Evolutionary conservation across 1,140 invertebrate genomes (phyloP).

Genomic region (Brachionus rubens): DNA sequence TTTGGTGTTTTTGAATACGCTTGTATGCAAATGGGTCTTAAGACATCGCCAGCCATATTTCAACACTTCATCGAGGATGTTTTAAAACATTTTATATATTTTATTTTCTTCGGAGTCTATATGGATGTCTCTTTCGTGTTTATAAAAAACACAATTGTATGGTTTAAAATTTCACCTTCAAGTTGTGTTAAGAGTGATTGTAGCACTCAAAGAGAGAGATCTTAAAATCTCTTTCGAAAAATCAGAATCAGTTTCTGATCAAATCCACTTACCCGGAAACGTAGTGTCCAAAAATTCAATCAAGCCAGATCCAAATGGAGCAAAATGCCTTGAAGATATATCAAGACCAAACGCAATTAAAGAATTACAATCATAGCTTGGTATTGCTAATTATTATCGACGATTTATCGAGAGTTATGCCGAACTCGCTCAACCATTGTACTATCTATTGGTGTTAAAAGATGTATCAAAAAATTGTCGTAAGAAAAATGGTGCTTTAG

Average conservation of each 20-base stretch:
- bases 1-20: slow-evolving; percentile 46
- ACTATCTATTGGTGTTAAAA: neutral
- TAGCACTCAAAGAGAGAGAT: no score
- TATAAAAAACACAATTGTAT: no score
- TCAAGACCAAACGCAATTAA: slow-evolving; percentile 50
- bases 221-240: no score
- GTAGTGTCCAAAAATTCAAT: neutral
- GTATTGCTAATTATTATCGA: neutral
- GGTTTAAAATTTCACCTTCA: no score
- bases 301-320: neutral
- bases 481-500: neutral
- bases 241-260: neutral
- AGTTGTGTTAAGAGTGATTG: no score
- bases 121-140: neutral
- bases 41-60: slow-evolving; percentile 36
- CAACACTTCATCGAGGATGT: slow-evolving; percentile 37
- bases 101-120: neutral
- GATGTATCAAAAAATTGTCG: neutral
- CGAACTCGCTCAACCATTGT: neutral
- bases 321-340: neutral
- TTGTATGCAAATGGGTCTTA: slow-evolving; percentile 23
- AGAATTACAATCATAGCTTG: slow-evolving; percentile 56
- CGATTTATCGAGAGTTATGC: slow-evolving; percentile 5
- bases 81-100: no score
- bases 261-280: neutral